Evolutionary conservation across 2,888 invertebrate species (phyloP).

Genomic region (Drosophila neotestacea): DNA sequence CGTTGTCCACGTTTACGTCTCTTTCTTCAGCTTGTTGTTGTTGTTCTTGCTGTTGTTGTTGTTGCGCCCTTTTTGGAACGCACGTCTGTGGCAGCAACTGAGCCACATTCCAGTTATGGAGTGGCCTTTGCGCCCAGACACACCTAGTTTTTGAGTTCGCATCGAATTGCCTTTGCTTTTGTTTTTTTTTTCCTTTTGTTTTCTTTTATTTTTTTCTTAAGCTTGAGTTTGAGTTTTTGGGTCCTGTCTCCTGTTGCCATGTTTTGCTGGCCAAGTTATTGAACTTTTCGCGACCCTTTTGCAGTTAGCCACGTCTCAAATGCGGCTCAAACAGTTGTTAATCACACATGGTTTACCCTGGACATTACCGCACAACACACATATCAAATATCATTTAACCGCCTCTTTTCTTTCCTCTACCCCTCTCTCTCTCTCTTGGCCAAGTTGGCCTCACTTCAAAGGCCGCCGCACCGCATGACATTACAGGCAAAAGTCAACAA

Average conservation of each 20-base stretch:
- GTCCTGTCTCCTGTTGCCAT: conserved; percentile 5
- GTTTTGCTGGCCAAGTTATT: conserved; percentile 17
- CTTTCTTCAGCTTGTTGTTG: conserved; percentile 23
- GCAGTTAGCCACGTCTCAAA: conserved; percentile 24
- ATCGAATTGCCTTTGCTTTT: conserved; percentile 11
- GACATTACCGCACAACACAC: conserved; percentile 15
- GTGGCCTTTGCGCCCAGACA: conserved; percentile 69
- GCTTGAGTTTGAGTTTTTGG: neutral
- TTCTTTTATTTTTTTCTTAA: conserved; percentile 1
- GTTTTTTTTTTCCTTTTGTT: conserved; percentile 2
- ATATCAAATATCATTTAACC: conserved; percentile 67
- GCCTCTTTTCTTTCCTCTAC: neutral
- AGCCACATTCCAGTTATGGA: conserved; percentile 75
- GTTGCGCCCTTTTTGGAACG: conserved; percentile 61
- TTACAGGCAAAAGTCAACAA: conserved; percentile 51
- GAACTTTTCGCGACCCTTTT: conserved; percentile 40
- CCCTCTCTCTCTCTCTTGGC: neutral
- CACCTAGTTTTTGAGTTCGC: conserved; percentile 66
- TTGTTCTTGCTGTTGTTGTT: neutral
- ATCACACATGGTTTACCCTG: conserved; percentile 68
- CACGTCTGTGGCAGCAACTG: conserved; percentile 45
- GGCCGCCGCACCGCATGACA: conserved; percentile 57
- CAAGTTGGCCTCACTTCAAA: conserved; percentile 49
- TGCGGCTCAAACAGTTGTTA: conserved; percentile 52
- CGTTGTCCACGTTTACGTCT: conserved; percentile 23